Conservation (phyloP, 2,888 invertebrate genomes). For the Amiota communis region DNA sequence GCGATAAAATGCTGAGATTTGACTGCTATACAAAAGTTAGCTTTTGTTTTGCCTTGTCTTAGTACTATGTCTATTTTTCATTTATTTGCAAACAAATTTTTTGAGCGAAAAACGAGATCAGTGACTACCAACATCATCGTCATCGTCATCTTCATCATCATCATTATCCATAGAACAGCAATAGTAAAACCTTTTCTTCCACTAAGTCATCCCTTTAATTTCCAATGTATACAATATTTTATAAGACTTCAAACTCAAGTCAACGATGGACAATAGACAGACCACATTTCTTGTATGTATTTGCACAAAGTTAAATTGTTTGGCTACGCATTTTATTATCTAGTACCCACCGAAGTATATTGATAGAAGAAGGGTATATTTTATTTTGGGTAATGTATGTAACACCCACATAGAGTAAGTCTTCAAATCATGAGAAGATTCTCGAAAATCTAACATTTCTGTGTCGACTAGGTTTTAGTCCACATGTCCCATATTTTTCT, state of each 20-base stretch:
- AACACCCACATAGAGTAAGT: no score
- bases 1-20: constrained; percentile 33
- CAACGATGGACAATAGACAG: not conserved
- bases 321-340: constrained; percentile 19
- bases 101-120: constrained; percentile 15
- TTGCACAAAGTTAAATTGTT: constrained; percentile 26
- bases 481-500: no score
- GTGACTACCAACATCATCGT: not conserved
- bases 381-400: no score
- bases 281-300: not conserved
- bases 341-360: no score
- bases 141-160: not conserved
- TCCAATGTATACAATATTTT: not conserved
- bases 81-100: constrained; percentile 7
- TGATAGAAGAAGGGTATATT: no score
- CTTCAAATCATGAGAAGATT: no score
- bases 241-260: not conserved
- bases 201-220: not conserved
- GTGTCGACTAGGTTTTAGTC: no score
- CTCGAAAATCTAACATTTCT: no score
- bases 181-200: not conserved
- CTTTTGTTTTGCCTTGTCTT: not conserved
- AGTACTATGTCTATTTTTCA: constrained; percentile 12
- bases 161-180: not conserved
- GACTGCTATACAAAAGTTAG: constrained; percentile 16